Evolutionary conservation across 64 coral and sea anemone genomes (phyloP), one percentile per base, ranked within the genome.

Genomic region (Astreopora myriophthalma): DNA sequence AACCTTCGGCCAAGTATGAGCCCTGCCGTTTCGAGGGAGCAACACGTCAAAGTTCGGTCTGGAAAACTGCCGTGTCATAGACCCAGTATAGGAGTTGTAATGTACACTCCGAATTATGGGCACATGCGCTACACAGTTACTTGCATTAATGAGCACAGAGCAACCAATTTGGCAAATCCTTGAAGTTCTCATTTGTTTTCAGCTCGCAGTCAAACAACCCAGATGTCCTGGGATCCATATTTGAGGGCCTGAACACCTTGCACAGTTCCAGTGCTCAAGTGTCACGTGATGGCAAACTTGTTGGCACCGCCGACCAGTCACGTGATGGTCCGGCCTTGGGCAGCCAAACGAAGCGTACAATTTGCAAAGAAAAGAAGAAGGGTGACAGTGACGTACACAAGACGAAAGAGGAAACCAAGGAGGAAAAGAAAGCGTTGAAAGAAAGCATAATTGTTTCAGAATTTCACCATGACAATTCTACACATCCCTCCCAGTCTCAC

Each of bases 201-300:
- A 95, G 88, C 20, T 5, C 62, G 20, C 33, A 73, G 34, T 46
- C 73, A 30, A 65, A 20, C 61, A 84, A 94, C 19, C 82, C 95
- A 7, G 95, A 97, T 48, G 87, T 97, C 14, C 73, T 97, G 52
- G 80, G 79, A 7, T 97, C 95, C 19, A 97, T 97, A 86, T 90
- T 97, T 80, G 73, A 94, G 48, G 87, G 74, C 33, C 32, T 97
- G 40, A 73, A 94, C 30, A 87, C 75, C 11, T 88, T 97, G 44
- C 87, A 91, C 30, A 91, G 77, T 68, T 6, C 48, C 22, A 67
- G 57, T 26, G 26, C 83, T 20, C 67, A 74, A 24, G 33, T 94
- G 5, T 89, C 95, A 33, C 87, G 95, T 49, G 95, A 91, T 36
- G 95, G 95, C 36, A 64, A 37, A 64, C 9, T 83, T 10, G 16